Evolutionary conservation across 2,797 vertebrate species (phyloP).

Genomic region (Crocidura indochinensis): DNA sequence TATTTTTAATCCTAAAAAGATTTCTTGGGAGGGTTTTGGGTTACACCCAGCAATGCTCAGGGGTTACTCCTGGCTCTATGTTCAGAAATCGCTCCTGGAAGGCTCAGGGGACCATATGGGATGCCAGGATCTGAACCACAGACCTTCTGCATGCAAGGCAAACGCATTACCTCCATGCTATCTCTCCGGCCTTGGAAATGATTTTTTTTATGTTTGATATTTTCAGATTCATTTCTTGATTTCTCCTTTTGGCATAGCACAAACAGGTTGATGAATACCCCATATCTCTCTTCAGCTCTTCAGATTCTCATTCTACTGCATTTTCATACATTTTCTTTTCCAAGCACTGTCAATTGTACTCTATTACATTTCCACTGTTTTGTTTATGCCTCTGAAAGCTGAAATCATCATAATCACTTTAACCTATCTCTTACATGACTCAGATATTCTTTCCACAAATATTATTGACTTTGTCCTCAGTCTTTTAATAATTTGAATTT

Average conservation of each 20-base stretch:
- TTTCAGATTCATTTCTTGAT: neutral
- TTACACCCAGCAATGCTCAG: too few species aligned
- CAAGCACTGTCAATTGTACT: neutral
- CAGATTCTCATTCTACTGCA: neutral
- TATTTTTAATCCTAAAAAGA: too few species aligned
- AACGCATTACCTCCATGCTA: too few species aligned
- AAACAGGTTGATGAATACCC: neutral
- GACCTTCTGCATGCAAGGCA: too few species aligned
- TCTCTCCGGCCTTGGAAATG: too few species aligned
- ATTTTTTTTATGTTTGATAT: neutral
- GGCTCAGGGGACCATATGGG: too few species aligned
- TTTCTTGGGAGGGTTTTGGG: too few species aligned
- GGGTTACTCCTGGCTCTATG: too few species aligned
- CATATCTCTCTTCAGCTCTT: neutral
- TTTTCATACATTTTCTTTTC: neutral
- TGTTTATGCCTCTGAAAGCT: neutral
- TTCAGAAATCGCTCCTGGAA: too few species aligned
- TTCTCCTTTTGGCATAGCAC: neutral
- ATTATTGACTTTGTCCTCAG: neutral
- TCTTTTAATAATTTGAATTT: neutral
- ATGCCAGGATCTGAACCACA: too few species aligned
- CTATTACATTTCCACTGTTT: neutral
- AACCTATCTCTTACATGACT: neutral
- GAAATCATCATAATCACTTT: neutral
- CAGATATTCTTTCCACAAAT: neutral